Base-by-base conservation (phyloP, 1,140 invertebrate genomes). In the Mycetomoellerius zeteki region DNA sequence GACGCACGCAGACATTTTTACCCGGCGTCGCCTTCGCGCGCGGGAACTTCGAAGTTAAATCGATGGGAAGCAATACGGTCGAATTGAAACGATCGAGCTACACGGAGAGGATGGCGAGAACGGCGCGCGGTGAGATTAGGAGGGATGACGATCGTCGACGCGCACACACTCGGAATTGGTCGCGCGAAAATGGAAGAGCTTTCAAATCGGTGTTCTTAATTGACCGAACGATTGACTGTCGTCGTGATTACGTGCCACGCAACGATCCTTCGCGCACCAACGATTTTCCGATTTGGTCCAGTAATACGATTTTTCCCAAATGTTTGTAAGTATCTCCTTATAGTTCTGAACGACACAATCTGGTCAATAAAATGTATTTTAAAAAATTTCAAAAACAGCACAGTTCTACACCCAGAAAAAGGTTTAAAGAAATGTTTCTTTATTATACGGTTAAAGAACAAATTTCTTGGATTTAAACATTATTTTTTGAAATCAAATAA, bases 1-100 rank as follows among this genome's bases (percentile, higher is more conserved):
- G 6, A 58, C 64, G 65, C 50, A 24, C 3, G 16, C 8, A 60
- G 37, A 73, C 52, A 73, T 33, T 84, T 75, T 84, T 33, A 24
- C 19, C 33, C 27, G 12, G 52, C 54, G 21, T 50, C 24, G 52
- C n/a, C 7, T 52, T 67, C 52, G 33, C 77, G 76, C 64, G n/a
- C 56, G 56, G 81, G 77, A 78, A 91, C 92, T 93, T 92, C 91
- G 78, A 92, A 93, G 91, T 93, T 92, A 89, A 92, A 92, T 93
- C 92, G 92, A 92, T 92, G 85, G 80, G 87, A 88, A 91, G 86
- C 88, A 91, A 91, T 91, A 91, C 88, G 91, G 86, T 67, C 58
- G 87, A 92, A 91, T 92, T 92, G 88, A 91, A 85, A 47, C 76
- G n/a, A n/a, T n/a, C n/a, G 89, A 80, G 73, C 50, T n/a, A 8